These are phyloP conservation scores for Coremacera marginata DNA, from an alignment of 2,888 invertebrate species.

Conservation along the genomic window DNA sequence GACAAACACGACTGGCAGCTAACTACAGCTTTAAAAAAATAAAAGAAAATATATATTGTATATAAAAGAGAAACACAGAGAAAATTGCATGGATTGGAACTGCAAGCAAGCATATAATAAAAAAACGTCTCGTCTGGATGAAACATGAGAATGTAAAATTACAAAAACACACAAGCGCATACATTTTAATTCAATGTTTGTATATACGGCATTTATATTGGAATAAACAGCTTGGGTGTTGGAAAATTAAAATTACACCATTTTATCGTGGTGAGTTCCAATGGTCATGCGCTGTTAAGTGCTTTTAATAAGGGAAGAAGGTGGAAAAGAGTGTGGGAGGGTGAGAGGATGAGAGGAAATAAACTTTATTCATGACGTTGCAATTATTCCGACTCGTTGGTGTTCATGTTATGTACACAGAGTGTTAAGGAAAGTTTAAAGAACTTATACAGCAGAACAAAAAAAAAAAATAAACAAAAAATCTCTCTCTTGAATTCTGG, in stretches of 20 bases:
- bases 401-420: no score
- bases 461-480: background rate
- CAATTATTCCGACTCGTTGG: background rate
- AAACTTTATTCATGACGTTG: background rate
- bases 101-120: background rate
- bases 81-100: background rate
- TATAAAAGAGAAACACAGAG: background rate
- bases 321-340: no score
- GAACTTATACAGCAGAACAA: background rate
- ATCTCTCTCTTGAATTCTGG: background rate
- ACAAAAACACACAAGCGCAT: background rate
- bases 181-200: no score
- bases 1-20: background rate
- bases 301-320: background rate
- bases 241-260: background rate
- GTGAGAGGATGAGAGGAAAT: no score
- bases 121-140: background rate
- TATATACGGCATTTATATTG: no score
- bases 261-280: background rate
- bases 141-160: conserved; percentile 11
- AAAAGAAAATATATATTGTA: background rate
- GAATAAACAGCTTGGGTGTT: background rate
- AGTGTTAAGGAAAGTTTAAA: no score
- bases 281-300: background rate
- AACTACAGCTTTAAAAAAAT: background rate